phyloP scores from a whole-genome alignment of 2,888 invertebrate genomes.

The Subacronicta megacephala region DNA sequence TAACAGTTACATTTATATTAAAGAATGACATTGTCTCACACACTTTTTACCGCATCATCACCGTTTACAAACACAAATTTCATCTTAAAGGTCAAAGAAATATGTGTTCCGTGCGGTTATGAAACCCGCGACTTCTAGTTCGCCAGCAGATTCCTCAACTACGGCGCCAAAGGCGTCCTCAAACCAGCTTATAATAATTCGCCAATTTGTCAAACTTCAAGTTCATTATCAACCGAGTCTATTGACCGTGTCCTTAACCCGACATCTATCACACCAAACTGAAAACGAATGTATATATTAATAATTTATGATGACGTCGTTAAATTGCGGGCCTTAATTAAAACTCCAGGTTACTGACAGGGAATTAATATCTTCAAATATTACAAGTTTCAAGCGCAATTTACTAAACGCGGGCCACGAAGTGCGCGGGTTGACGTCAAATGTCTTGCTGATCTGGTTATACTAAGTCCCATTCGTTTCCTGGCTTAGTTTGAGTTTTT shows the following conservation, averaged over 20 bases:
- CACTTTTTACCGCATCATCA: too few relatives aligned
- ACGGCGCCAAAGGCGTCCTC: too few relatives aligned
- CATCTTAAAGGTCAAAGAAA: too few relatives aligned
- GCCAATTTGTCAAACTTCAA: background rate
- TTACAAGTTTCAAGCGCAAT: constrained; percentile 59
- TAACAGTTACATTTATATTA: too few relatives aligned
- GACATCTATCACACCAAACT: constrained; percentile 14
- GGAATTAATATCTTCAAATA: constrained; percentile 60
- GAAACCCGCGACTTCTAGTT: too few relatives aligned
- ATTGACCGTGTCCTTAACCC: constrained; percentile 24
- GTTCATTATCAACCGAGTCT: constrained; percentile 25
- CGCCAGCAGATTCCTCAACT: too few relatives aligned
- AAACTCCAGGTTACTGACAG: constrained; percentile 59
- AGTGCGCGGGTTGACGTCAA: constrained; percentile 27
- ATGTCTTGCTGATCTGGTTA: too few relatives aligned
- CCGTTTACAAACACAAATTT: too few relatives aligned
- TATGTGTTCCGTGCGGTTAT: too few relatives aligned
- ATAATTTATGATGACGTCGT: constrained; percentile 47
- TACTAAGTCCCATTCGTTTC: too few relatives aligned
- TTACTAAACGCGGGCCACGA: constrained; percentile 49
- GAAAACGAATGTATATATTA: constrained; percentile 55
- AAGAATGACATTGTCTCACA: too few relatives aligned
- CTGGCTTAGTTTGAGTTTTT: too few relatives aligned
- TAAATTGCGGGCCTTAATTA: constrained; percentile 55
- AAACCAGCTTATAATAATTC: background rate